phyloP scores from a whole-genome alignment of 1,140 invertebrate species.

The Cryptotermes secundus region DNA sequence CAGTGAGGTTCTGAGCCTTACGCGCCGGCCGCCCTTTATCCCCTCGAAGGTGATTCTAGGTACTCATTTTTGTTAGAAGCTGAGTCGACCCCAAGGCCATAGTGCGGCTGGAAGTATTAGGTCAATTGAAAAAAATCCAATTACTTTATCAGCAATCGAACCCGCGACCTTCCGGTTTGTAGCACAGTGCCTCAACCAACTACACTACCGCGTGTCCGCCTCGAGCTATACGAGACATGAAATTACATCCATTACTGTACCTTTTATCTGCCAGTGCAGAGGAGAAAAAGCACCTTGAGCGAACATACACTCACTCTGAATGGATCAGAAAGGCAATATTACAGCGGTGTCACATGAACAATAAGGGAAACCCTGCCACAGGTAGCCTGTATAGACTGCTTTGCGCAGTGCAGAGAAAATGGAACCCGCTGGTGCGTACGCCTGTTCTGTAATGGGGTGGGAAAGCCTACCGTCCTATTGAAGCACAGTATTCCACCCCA shows the following conservation, averaged over 20 bases:
- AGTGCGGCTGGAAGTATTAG: no score
- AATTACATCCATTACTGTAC: neutral
- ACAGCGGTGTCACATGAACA: neutral
- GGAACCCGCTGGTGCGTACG: neutral
- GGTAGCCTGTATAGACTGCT: neutral
- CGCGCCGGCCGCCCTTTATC: no score
- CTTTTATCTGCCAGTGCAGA: neutral
- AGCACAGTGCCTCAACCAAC: no score
- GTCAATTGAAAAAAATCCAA: no score
- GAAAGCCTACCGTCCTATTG: neutral
- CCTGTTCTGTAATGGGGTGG: neutral
- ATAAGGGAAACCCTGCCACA: neutral
- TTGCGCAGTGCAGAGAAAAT: conserved; percentile 11
- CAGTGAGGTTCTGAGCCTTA: no score
- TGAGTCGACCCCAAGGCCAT: no score
- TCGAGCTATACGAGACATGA: neutral
- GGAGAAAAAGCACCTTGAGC: neutral
- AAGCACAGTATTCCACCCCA: neutral
- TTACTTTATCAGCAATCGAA: no score
- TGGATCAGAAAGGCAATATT: conserved; percentile 13
- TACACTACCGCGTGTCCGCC: no score
- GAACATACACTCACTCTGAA: neutral
- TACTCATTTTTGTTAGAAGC: no score
- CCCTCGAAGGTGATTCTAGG: no score
- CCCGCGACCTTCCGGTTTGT: no score